Evolutionary conservation across 2,888 invertebrate species (phyloP), one percentile per base, ranked within the genome.

Genomic region (Watsonalla cultraria): DNA sequence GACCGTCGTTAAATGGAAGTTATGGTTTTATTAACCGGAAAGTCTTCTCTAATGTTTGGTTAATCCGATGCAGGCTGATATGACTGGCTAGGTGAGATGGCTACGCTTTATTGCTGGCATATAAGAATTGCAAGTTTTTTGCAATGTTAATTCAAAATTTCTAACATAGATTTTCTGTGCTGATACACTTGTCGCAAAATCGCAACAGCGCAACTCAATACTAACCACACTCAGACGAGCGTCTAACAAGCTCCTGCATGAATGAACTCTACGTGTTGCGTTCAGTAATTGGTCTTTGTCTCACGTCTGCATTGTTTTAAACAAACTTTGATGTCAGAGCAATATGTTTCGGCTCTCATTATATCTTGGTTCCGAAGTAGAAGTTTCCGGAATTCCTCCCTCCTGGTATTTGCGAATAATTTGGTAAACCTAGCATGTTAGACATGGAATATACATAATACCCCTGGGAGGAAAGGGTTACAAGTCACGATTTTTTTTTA

Each of bases 191-290:
- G 24, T 14, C 15, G 14, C 42, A 15, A 51, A 63, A 49, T 54
- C 64, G 70, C 60, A 24, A 5, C 33, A 54, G 14, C 14, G 37
- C 7, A 68, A 65, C 64, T 34, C 39, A 34, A 47, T 60, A 55
- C 54, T 67, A 66, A 66, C 49, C 56, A 62, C 59, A 69, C 62
- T 61, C 72, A 78, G 79, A 76, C 77, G 73, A 59, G 72, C 77
- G 70, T 75, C 79, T 80, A 82, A 81, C 81, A 77, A 80, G 76
- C 74, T 68, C 68, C 60, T 72, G 80, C 80, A 75, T 78, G 77
- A 79, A 76, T 72, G 80, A 74, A 68, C 74, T 73, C 72, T 68
- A 72, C 76, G 74, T 77, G 68, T 70, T 76, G 74, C 76, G 69
- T 66, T 64, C 71, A 54, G 70, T 82, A 82, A 83, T 83, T 82